These are phyloP conservation scores for Macrotis lagotis DNA, from an alignment of 2,113 vertebrate genomes.

Conservation along the genomic window DNA sequence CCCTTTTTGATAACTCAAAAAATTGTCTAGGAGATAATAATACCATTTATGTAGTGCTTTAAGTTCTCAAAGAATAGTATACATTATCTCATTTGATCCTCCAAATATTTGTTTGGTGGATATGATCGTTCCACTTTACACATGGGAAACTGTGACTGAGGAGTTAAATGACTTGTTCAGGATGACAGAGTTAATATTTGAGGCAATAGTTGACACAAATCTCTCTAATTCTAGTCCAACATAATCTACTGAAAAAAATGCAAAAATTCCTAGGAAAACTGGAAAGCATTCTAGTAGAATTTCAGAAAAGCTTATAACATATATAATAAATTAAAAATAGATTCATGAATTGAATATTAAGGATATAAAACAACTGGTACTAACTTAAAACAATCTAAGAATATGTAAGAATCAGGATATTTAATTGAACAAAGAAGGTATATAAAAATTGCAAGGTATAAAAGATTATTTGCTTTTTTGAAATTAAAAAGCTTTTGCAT, in stretches of 20 bases:
- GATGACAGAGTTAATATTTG: neutral
- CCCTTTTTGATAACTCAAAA: neutral
- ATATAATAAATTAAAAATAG: neutral
- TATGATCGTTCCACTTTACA: neutral
- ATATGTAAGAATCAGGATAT: neutral
- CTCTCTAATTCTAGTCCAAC: neutral
- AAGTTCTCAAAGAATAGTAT: neutral
- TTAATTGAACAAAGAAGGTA: neutral
- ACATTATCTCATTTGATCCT: neutral
- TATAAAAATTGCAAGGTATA: neutral
- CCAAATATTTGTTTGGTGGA: neutral
- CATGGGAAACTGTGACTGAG: neutral
- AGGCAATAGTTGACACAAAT: neutral
- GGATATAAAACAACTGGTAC: neutral
- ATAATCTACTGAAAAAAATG: too few species aligned
- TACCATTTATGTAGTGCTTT: neutral
- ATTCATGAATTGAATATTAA: neutral
- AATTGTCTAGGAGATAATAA: neutral
- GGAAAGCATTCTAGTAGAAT: neutral
- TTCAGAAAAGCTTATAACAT: neutral
- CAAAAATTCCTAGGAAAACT: neutral
- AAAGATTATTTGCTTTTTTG: neutral
- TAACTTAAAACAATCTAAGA: neutral
- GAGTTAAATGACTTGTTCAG: neutral
- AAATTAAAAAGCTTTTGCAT: neutral